Conservation (phyloP, 2,113 vertebrate species). For the Corynorhinus townsendii region DNA sequence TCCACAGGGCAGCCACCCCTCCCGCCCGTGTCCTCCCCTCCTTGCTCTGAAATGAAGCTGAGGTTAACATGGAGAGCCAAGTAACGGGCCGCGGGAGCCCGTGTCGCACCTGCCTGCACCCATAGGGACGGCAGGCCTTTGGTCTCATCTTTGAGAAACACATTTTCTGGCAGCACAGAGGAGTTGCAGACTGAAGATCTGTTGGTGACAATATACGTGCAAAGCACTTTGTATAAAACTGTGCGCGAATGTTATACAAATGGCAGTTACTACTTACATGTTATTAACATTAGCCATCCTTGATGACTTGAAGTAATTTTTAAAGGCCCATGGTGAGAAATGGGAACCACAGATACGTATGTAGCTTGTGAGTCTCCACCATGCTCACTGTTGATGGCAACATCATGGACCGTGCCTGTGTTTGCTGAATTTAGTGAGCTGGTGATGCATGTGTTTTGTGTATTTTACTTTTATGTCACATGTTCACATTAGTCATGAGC, state of each 20-base stretch:
- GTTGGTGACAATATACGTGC: background rate
- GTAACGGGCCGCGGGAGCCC: accelerated
- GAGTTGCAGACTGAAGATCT: background rate
- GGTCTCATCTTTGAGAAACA: background rate
- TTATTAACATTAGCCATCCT: background rate
- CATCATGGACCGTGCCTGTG: background rate
- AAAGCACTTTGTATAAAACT: background rate
- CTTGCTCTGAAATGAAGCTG: background rate
- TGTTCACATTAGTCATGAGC: background rate
- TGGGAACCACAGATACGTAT: background rate
- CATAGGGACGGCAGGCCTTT: background rate
- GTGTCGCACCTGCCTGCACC: background rate
- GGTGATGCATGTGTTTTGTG: background rate
- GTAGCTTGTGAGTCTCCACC: background rate
- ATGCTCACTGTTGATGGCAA: background rate
- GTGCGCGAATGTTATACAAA: background rate
- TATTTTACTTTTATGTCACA: background rate
- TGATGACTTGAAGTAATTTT: background rate
- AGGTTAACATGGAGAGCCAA: background rate
- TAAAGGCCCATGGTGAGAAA: conserved; percentile 29
- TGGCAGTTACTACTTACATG: background rate
- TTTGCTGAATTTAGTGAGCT: background rate
- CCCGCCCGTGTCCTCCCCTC: background rate
- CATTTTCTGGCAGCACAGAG: background rate
- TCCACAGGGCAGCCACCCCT: background rate